Base-by-base conservation (phyloP, 2,888 invertebrate genomes). In the Drosophila lutescens region DNA sequence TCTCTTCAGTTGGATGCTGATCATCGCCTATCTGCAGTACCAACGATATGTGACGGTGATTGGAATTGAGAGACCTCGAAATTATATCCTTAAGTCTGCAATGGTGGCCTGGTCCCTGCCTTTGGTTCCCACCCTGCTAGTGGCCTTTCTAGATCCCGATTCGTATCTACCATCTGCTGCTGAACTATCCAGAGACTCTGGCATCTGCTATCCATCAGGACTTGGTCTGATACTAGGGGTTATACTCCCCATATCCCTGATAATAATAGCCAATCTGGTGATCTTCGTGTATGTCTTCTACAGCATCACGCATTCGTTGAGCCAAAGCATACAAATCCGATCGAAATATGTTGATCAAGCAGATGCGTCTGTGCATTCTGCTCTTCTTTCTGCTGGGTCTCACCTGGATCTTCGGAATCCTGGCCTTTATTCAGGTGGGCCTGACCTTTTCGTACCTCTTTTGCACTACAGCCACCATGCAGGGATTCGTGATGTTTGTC, bases 1-100 rank as follows among this genome's bases (percentile, higher is more conserved):
- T 4, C 94, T 95, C 66, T 95, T 95, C 82, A 93, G 93, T 81
- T 95, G 95, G 95, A 95, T 95, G 95, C 90, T 95, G 41, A 94
- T 95, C 62, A 94, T 95, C 66, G 95, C 95, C 4, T 91, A 94
- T 59, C 91, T 95, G 62, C 95, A 95, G 87, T 95, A 95, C 89
- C 93, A 95, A 58, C 93, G 94, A 56, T 95, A 95, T 78, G 95
- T 95, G 4, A 93, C 94, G 68, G 94, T 95, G 1, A 92, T 95
- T 55, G 95, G 95, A 4, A 82, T 88, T 15, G 93, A 92, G n/a
- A 91, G 94, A 51, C 94, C 94, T 12, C 93, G 94, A 0, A 92
- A 94, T 73, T 95, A 95, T 85, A 93, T 95, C 84, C 89, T 94
- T 8, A 95, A 95, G 89, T 93, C 94, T 15, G 93, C 94, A 6